Evolutionary conservation across 1,140 invertebrate genomes (phyloP).

Genomic region (Limonius californicus): DNA sequence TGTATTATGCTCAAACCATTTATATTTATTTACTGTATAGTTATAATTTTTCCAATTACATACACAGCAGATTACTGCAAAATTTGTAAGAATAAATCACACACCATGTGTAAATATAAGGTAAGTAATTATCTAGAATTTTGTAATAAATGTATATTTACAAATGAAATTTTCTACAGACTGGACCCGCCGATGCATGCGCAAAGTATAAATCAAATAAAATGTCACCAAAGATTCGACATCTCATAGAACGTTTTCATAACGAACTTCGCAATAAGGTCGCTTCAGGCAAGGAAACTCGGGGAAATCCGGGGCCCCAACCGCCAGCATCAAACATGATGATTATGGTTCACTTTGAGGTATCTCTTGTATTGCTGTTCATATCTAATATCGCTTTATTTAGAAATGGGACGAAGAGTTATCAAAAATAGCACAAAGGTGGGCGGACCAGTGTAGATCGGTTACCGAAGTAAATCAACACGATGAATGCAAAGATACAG

Average conservation of each 20-base stretch:
- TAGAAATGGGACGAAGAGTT: slow-evolving; percentile 60
- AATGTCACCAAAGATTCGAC: no score
- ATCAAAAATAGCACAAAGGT: slow-evolving; percentile 55
- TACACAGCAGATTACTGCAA: no score
- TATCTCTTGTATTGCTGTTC: no score
- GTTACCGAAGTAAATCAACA: slow-evolving; percentile 41
- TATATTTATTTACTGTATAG: no score
- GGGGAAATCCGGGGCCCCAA: slow-evolving; percentile 52
- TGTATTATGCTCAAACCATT: no score
- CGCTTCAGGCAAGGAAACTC: slow-evolving; percentile 48
- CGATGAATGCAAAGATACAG: slow-evolving; percentile 54
- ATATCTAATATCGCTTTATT: no score
- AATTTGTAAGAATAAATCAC: not conserved
- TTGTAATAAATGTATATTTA: not conserved
- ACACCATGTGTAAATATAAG: slow-evolving; percentile 15
- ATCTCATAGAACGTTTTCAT: slow-evolving; percentile 44
- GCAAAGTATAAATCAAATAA: no score
- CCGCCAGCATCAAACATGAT: slow-evolving; percentile 25
- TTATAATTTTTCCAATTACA: no score
- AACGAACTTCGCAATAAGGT: slow-evolving; percentile 51
- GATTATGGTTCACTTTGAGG: no score
- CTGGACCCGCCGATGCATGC: no score
- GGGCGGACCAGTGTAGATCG: slow-evolving; percentile 58
- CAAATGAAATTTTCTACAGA: not conserved
- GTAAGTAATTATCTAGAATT: not conserved